Conservation (phyloP, 2,113 vertebrate species). For the Mystacornis crossleyi region DNA sequence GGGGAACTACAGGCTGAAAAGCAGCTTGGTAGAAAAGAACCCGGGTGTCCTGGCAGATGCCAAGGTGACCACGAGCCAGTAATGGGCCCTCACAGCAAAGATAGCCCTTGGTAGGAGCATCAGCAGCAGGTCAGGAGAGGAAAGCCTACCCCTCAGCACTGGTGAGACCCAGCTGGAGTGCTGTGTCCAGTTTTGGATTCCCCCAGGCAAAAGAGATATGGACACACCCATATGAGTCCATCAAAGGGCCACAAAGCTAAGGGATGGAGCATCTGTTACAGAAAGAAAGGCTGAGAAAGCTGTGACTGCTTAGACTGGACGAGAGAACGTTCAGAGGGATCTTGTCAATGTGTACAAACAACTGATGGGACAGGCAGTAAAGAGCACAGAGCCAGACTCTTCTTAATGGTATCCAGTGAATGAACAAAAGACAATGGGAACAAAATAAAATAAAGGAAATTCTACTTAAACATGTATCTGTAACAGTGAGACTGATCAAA, state of each 20-base stretch:
- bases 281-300: background rate
- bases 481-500: background rate
- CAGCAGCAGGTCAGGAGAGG: background rate
- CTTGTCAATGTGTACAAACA: background rate
- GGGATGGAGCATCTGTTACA: background rate
- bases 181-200: background rate
- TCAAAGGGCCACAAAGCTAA: background rate
- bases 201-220: background rate
- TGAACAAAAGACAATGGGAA: background rate
- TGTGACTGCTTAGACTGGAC: background rate
- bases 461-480: background rate
- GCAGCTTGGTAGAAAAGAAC: background rate
- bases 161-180: background rate
- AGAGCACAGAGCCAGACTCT: background rate
- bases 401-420: background rate
- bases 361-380: background rate
- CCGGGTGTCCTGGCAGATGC: background rate
- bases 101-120: background rate
- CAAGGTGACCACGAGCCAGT: background rate
- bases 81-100: background rate
- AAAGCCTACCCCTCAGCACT: background rate
- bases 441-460: background rate
- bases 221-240: background rate
- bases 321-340: background rate
- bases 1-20: background rate